Conservation (phyloP, 2,888 invertebrate genomes). For the Hofmannophila pseudospretella region DNA sequence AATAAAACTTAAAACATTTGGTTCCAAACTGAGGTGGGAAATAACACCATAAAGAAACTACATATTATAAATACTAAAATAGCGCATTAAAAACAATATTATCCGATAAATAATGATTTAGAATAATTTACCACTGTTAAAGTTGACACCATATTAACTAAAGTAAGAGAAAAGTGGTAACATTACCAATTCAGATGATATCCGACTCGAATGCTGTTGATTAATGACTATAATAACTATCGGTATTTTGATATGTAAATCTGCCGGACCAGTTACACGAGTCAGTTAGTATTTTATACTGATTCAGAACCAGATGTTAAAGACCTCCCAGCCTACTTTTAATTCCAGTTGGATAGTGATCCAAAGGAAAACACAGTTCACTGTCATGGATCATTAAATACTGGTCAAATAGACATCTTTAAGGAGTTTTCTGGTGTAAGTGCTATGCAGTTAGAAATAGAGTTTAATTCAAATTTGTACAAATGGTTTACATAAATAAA, state of each 20-base stretch:
- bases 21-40: no score
- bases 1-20: background rate
- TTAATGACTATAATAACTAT: conserved; percentile 31
- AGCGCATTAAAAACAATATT: no score
- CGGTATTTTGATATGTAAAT: conserved; percentile 29
- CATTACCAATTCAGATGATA: conserved; percentile 13
- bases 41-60: no score
- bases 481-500: no score
- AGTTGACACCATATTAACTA: conserved; percentile 6
- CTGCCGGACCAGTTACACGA: conserved; percentile 17
- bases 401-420: no score
- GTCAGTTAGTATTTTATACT: conserved; percentile 11
- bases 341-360: no score
- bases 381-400: no score
- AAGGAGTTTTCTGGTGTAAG: background rate
- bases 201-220: conserved; percentile 20
- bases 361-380: no score
- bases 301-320: no score
- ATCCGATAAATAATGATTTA: background rate
- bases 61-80: no score
- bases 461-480: no score
- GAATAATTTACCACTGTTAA: conserved; percentile 4
- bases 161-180: conserved; percentile 9
- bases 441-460: conserved; percentile 1
- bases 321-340: no score